A percentile compares a stretch with the other conserved stretches of the same genome.
These are phyloP conservation scores for Eulacestoma nigropectus DNA, from an alignment of 2,113 vertebrate species.

Conservation along the genomic window DNA sequence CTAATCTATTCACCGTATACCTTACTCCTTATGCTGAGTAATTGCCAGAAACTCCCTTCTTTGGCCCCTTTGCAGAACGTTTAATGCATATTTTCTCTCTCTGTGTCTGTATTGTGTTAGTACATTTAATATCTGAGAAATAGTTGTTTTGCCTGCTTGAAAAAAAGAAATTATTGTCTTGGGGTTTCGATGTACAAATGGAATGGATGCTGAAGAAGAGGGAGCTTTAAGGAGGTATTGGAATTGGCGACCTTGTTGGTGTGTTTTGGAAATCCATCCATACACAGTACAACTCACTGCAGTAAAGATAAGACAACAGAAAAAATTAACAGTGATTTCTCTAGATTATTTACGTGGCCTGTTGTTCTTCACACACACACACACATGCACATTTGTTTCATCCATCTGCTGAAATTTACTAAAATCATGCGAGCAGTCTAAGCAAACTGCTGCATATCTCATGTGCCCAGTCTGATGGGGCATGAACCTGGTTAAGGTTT, in stretches of 20 bases:
- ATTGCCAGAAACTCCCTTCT: conserved; percentile 15
- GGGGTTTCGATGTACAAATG: background rate
- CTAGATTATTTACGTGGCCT: background rate
- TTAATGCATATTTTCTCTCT: background rate
- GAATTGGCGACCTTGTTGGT: background rate
- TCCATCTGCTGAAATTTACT: background rate
- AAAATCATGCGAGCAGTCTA: background rate
- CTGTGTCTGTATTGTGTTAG: background rate
- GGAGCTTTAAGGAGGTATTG: background rate
- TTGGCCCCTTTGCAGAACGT: background rate
- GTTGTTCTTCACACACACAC: background rate
- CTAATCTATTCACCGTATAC: conserved; percentile 21
- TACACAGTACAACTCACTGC: background rate
- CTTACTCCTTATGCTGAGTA: background rate
- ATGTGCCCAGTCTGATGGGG: background rate
- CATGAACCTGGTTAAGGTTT: background rate
- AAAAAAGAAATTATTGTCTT: background rate
- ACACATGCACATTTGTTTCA: background rate
- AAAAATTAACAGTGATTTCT: background rate
- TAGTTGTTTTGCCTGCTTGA: background rate
- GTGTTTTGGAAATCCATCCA: background rate
- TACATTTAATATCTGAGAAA: background rate
- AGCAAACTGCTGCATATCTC: background rate
- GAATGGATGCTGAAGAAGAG: background rate
- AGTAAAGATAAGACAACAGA: background rate